These are phyloP conservation scores for Trissoscelio sp. DNA, from an alignment of 2,888 invertebrate species.

Conservation along the genomic window DNA sequence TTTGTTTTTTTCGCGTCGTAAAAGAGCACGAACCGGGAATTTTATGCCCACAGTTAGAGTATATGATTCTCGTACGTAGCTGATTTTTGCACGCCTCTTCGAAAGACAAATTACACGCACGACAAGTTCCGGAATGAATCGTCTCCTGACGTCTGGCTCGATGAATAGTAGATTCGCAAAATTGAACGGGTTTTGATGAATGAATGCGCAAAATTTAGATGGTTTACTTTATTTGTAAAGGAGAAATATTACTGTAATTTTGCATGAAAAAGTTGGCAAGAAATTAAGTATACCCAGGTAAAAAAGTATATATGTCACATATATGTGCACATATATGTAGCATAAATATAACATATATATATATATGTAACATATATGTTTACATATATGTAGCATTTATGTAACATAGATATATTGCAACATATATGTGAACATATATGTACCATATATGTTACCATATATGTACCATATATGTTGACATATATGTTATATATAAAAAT, in stretches of 20 bases:
- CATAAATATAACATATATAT: too few species aligned
- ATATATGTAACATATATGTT: too few species aligned
- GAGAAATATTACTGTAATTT: background rate
- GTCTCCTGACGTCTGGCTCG: background rate
- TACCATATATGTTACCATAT: too few species aligned
- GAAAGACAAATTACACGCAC: constrained; percentile 25
- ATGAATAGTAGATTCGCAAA: constrained; percentile 10
- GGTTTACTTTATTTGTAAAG: background rate
- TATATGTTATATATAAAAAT: too few species aligned
- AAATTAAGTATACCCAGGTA: too few species aligned
- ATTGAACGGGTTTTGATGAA: constrained; percentile 11
- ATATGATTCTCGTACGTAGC: background rate
- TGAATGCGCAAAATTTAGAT: background rate
- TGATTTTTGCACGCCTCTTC: constrained; percentile 23
- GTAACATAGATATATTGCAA: too few species aligned
- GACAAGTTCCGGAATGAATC: constrained; percentile 23
- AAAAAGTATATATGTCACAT: too few species aligned
- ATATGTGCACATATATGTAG: too few species aligned
- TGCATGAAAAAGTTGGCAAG: too few species aligned
- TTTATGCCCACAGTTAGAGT: background rate
- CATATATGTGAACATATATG: too few species aligned
- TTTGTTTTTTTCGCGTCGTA: constrained; percentile 30
- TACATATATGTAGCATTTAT: too few species aligned
- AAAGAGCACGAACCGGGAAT: constrained; percentile 43
- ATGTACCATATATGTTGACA: too few species aligned